phyloP scores from a whole-genome alignment of 2,113 vertebrate genomes.

The Athene noctua region DNA sequence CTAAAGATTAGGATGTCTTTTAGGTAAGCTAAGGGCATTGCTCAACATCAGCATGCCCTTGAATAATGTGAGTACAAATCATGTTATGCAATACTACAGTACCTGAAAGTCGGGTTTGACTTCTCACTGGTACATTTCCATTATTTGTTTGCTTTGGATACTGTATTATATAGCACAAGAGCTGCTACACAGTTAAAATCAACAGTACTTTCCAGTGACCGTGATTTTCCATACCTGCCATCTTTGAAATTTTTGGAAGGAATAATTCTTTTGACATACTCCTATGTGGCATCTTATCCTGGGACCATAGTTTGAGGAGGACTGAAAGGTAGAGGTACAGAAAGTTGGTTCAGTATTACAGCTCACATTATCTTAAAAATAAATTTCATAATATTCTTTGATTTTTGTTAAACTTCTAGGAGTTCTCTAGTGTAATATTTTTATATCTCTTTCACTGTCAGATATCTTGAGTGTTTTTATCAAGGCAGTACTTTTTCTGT shows the following conservation, averaged over 20 bases:
- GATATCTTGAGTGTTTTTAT: background rate
- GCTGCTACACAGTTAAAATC: background rate
- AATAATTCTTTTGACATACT: background rate
- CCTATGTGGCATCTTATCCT: background rate
- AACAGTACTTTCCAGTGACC: background rate
- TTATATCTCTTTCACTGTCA: background rate
- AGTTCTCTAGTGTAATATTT: background rate
- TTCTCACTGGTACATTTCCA: constrained; percentile 56
- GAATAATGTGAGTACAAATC: constrained; percentile 6
- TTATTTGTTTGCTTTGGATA: constrained; percentile 41
- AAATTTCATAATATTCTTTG: background rate
- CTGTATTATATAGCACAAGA: background rate
- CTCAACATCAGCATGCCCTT: constrained; percentile 30
- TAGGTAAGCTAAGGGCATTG: constrained; percentile 15
- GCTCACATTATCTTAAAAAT: background rate
- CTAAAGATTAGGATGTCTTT: background rate
- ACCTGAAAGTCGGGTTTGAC: constrained; percentile 53
- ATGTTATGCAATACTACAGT: constrained; percentile 25
- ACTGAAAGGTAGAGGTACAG: background rate
- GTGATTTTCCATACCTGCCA: background rate
- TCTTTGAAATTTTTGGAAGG: background rate
- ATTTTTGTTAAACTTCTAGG: background rate
- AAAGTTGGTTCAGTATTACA: background rate
- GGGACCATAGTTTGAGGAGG: background rate
- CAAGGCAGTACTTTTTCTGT: background rate